phyloP scores from a whole-genome alignment of 2,888 invertebrate genomes.

The Masnerella sp. region DNA sequence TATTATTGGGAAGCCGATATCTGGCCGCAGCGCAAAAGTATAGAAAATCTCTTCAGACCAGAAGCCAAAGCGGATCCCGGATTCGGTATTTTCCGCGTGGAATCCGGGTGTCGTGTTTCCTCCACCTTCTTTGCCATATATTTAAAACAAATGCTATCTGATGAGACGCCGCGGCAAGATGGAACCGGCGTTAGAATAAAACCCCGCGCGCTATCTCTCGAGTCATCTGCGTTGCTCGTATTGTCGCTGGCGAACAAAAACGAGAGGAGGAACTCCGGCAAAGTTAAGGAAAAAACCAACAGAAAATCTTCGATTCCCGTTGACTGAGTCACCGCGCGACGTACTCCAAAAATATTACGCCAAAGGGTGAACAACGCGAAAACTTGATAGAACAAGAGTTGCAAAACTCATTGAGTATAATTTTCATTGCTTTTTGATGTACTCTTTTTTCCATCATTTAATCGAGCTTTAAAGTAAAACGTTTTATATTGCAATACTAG shows the following conservation, averaged over 20 bases:
- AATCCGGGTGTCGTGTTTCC: conserved; percentile 74
- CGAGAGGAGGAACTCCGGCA: not conserved
- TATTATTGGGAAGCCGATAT: conserved; percentile 78
- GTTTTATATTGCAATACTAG: too few species aligned
- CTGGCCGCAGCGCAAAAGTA: conserved; percentile 60
- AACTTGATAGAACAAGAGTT: conserved; percentile 23
- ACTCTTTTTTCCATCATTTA: not conserved
- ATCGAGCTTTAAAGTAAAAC: too few species aligned
- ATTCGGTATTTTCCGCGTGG: conserved; percentile 62
- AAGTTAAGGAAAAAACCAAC: conserved; percentile 14
- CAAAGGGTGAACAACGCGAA: not conserved
- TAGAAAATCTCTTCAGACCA: conserved; percentile 51
- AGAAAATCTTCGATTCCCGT: conserved; percentile 36
- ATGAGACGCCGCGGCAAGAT: conserved; percentile 74
- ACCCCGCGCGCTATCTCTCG: conserved; percentile 57
- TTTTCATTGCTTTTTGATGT: not conserved
- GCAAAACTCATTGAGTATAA: too few species aligned
- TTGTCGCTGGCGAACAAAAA: conserved; percentile 48
- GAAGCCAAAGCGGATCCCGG: conserved; percentile 36
- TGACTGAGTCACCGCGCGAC: conserved; percentile 32
- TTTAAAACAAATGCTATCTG: conserved; percentile 78
- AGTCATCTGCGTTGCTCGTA: conserved; percentile 61
- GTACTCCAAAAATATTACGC: conserved; percentile 2
- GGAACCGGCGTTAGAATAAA: conserved; percentile 65
- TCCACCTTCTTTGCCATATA: conserved; percentile 71